Percentiles rank a stretch among this genome's conserved stretches.
Evolutionary conservation across 1,140 invertebrate species (phyloP).

Genomic region (Bursaphelenchus mucronatus): DNA sequence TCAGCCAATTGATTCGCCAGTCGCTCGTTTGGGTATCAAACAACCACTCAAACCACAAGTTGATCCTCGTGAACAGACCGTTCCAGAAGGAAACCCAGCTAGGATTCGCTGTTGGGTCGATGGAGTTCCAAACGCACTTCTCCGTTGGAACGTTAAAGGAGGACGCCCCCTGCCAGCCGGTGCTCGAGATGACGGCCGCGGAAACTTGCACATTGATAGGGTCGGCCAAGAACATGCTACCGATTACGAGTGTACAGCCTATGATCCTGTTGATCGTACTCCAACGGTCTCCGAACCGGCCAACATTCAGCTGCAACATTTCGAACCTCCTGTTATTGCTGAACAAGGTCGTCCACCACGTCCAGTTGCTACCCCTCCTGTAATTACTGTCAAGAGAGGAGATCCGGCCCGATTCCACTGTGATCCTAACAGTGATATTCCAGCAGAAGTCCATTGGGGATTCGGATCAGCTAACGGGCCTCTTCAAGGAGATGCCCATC

Average conservation of each 20-base stretch:
- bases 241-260: constrained; percentile 52
- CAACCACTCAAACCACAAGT: constrained; percentile 48
- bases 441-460: constrained; percentile 54
- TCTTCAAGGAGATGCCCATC: constrained; percentile 45
- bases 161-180: constrained; percentile 37
- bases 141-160: constrained; percentile 33
- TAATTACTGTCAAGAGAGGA: constrained; percentile 51
- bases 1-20: constrained; percentile 41
- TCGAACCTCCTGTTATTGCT: background rate
- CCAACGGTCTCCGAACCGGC: constrained; percentile 32
- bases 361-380: constrained; percentile 56
- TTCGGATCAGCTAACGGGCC: constrained; percentile 40
- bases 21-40: constrained; percentile 47
- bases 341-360: constrained; percentile 41
- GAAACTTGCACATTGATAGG: constrained; percentile 32
- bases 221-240: constrained; percentile 31
- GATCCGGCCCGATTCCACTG: constrained; percentile 54
- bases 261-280: constrained; percentile 31
- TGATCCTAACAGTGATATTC: constrained; percentile 49
- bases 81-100: constrained; percentile 44
- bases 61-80: constrained; percentile 53
- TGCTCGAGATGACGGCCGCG: constrained; percentile 43
- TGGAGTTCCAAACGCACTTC: constrained; percentile 32
- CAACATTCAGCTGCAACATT: constrained; percentile 26
- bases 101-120: constrained; percentile 57